Base-by-base conservation (phyloP, 35 echinoderm and acorn worm genomes). In the Patiria miniata region DNA sequence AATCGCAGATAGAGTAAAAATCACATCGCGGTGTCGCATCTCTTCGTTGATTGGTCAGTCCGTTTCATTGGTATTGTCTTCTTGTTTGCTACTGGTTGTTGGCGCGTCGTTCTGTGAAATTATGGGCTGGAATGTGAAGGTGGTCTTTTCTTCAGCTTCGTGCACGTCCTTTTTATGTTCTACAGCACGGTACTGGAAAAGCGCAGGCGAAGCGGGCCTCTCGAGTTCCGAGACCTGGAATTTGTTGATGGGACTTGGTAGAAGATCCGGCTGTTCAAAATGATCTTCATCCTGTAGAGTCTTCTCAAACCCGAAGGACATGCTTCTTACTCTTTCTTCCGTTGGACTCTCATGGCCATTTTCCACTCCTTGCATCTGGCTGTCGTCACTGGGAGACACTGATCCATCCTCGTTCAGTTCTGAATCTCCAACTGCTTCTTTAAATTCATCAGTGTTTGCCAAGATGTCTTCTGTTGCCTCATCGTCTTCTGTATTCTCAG, bases 11-110 rank as follows among this genome's bases (percentile, higher is more conserved):
- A 47, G 42, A 12, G n/a, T n/a, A n/a, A n/a, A n/a, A n/a, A 47
- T 12, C 4, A 47, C 12, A 6, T 47, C 42, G 12, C 42, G 42
- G 4, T 47, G 42, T 47, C 42, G 65, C 8, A 73, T 32, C 26
- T 73, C 65, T 36, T 7, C 26, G 8, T 73, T 73, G 29, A 23
- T 73, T 73, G 22, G 22, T 73, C 26, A 73, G 22, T 73, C 65
- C 21, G 58, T 30, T 61, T 61, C 58, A 61, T 61, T 19, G 28
- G 5, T 22, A 7, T 36, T 73, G 42, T 4, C 42, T 4, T 47
- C 42, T 34, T 73, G 65, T 7, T 73, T 73, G 7, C 29, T 34
- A 73, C 29, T 73, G 65, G 65, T 34, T 73, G 65, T 73, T 73
- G 34, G 2, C 29, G 34, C 29, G 65, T 73, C 65, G 34, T 73